Conservation (phyloP, 1,140 invertebrate genomes). For the Oedothorax gibbosus region DNA sequence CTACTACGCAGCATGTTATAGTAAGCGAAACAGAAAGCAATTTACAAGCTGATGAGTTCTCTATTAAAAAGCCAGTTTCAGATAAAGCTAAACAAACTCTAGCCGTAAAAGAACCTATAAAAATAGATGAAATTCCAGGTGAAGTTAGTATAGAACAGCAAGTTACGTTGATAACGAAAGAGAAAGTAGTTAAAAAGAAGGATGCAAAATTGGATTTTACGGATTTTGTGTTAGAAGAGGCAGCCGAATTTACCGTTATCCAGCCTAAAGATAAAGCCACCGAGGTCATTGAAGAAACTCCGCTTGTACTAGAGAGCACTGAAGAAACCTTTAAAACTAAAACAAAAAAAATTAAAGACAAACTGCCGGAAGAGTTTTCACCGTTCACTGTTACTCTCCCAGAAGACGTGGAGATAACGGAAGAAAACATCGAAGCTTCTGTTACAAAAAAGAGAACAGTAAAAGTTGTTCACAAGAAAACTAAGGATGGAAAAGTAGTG, state of each 20-base stretch:
- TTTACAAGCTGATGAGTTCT: conserved; percentile 48
- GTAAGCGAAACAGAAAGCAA: conserved; percentile 58
- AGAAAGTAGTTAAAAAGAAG: conserved; percentile 18
- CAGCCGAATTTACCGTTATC: conserved; percentile 41
- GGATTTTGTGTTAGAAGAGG: conserved; percentile 57
- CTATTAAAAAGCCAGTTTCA: not conserved
- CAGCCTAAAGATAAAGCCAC: conserved; percentile 38
- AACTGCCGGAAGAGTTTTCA: conserved; percentile 44
- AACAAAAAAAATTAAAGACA: not conserved
- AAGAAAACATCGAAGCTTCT: conserved; percentile 36
- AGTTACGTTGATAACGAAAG: conserved; percentile 34
- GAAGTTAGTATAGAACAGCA: conserved; percentile 59
- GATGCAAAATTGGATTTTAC: conserved; percentile 33
- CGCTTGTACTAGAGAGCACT: not conserved
- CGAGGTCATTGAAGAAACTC: not conserved
- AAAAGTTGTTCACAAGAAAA: conserved; percentile 50
- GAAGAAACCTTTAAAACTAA: not conserved
- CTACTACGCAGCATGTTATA: conserved; percentile 53
- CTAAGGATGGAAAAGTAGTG: conserved; percentile 45
- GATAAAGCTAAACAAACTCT: conserved; percentile 53
- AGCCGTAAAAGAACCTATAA: conserved; percentile 50
- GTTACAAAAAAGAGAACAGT: conserved; percentile 52
- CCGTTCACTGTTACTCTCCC: conserved; percentile 60
- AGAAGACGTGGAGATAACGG: conserved; percentile 59
- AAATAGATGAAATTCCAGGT: conserved; percentile 48